These are phyloP conservation scores for Gulo gulo DNA, from an alignment of 2,113 vertebrate genomes.

Conservation along the genomic window DNA sequence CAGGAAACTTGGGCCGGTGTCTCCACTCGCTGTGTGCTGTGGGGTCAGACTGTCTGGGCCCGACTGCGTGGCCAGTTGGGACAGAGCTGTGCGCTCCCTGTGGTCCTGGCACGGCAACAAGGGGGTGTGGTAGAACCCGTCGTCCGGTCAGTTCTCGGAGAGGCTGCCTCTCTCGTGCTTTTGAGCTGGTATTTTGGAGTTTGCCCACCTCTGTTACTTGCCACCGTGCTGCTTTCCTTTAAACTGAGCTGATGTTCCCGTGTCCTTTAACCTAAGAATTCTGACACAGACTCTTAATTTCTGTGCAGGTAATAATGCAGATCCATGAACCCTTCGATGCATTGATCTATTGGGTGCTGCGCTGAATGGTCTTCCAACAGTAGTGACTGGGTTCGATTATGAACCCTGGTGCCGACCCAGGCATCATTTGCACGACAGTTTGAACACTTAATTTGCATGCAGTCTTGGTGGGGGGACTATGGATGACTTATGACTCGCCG, in stretches of 20 bases:
- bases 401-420: background rate
- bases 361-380: background rate
- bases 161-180: too few species aligned
- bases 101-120: background rate
- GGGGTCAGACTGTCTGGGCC: too few species aligned
- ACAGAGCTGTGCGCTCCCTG: fast-evolving
- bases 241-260: background rate
- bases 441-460: background rate
- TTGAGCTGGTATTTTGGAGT: background rate
- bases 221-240: background rate
- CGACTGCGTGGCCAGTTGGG: background rate
- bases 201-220: background rate
- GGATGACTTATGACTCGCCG: background rate
- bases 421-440: background rate
- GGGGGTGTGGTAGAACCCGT: background rate
- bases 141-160: fast-evolving
- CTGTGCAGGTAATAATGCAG: background rate
- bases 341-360: background rate
- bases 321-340: background rate
- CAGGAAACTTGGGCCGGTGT: fast-evolving
- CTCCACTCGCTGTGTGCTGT: background rate
- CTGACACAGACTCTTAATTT: background rate
- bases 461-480: background rate
- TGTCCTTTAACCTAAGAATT: background rate
- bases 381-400: background rate